Base-by-base conservation (phyloP, 2,797 vertebrate species). In the Danionella dracula region DNA sequence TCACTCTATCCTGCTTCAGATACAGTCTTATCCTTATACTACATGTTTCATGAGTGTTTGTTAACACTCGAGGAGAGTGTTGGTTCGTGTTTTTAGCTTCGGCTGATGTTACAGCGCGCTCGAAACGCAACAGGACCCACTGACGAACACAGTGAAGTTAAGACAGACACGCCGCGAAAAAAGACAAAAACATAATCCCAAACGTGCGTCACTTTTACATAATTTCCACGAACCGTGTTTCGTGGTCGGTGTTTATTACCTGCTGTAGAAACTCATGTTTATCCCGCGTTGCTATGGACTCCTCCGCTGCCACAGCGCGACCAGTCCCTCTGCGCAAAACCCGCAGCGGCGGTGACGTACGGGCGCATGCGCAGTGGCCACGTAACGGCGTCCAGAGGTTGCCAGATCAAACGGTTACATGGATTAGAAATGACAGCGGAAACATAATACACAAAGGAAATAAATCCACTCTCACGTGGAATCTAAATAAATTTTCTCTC, bases 211-310 rank as follows among this genome's bases (percentile, higher is more conserved):
- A 3, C 31, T 46, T 45, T 34, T 8, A 13, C 9, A n/a, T 38
- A 0, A 8, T 66, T 66, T 66, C 13, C 27, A 2, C 16, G 31
- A 55, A 41, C 4, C 8, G 13, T 2, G 13, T 45, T 9, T 4
- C 31, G 19, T 27, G 23, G 23, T 45, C 29, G 8, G 1, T 29
- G 27, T 29, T 20, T 45, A 79, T 88, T 88, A 92, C 90, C 90
- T 90, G 79, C 84, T 90, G 86, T 89, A 88, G 79, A 88, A 90
- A 87, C 85, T 91, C 90, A 92, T 92, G 86, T 90, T 90, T 87
- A 81, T 85, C 81, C 81, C 32, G 84, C 77, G 90, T 91, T 92
- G 87, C 89, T 87, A 91, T 82, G 88, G 87, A 71, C 85, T 64
- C 76, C 59, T 66, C 80, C 72, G 78, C 73, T 53, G 68, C 58